A percentile compares a stretch with the other conserved stretches of the same genome.
Conservation (phyloP, 2,113 vertebrate species). For the Scartelaos histophorus region DNA sequence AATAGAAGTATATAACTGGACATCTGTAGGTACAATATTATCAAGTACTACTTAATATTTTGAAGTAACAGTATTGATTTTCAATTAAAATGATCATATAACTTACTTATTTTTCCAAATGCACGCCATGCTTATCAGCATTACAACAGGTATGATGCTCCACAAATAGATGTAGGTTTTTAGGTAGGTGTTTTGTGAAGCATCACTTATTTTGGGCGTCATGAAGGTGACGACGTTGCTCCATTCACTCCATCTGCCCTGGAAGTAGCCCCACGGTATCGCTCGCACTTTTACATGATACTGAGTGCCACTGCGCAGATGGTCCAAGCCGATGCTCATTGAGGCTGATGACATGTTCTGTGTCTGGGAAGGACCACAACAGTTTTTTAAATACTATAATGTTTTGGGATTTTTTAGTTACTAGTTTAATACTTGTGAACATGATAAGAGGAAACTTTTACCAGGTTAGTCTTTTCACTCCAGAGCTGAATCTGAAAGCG, state of each 20-base stretch:
- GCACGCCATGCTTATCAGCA: not conserved
- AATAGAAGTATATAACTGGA: not conserved
- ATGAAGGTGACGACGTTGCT: constrained; percentile 45
- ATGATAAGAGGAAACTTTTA: constrained; percentile 8
- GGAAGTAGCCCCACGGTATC: constrained; percentile 8
- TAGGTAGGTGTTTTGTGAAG: not conserved
- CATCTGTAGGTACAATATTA: not conserved
- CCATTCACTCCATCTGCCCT: constrained; percentile 74
- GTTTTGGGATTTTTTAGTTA: not conserved
- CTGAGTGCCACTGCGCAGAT: constrained; percentile 16
- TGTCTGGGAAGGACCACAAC: constrained; percentile 19
- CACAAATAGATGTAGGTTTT: not conserved
- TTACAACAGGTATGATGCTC: constrained; percentile 15
- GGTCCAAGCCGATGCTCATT: constrained; percentile 34
- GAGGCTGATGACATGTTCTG: not conserved
- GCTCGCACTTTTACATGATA: constrained; percentile 56
- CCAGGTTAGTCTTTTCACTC: not conserved
- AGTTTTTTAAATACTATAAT: not conserved
- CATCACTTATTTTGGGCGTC: not conserved
- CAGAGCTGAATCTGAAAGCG: constrained; percentile 54
- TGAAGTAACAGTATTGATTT: not conserved
- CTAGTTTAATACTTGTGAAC: not conserved
- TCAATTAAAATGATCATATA: not conserved
- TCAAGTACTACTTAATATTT: too few relatives aligned
- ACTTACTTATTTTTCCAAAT: constrained; percentile 62